Evolutionary conservation across 1,140 invertebrate species (phyloP), one percentile per base, ranked within the genome.

Genomic region (Bombus pascuorum): DNA sequence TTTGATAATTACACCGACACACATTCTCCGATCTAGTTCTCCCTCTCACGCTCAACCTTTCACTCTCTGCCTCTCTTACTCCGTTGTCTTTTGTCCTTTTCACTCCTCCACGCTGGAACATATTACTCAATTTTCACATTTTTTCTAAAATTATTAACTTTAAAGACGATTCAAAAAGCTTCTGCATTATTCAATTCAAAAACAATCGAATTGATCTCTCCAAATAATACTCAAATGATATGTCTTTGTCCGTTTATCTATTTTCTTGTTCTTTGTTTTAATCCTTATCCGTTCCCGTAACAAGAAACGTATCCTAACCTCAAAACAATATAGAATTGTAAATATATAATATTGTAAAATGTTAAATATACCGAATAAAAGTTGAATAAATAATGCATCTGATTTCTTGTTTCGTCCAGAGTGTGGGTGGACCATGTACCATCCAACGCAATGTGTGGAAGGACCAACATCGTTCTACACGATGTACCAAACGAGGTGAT

Each of bases 11-110:
- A 86, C 62, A 81, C 59, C 65, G 81, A 66, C 66, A 62, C 44
- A 73, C 59, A 57, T 44, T 79, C 59, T 59, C 68, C 78, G 1
- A 47, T 79, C 68, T 57, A 25, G 83, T 62, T 76, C 83, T 71
- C 74, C 66, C 78, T 84, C 53, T 72, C 72, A 68, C 74, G 13
- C 77, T 59, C 47, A 37, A 47, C 44, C 59, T 47, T 57, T 77
- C 81, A 15, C 28, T 86, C 65, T 28, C 76, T 74, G 47, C 22
- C 25, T 57, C 22, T 34, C 32, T 4, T 32, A 22, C 18, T 53
- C 10, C 44, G 13, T 34, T 57, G 3, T 75, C 44, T 18, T n/a
- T 13, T 9, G 1, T 25, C 9, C 25, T 59, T 59, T 44, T 5
- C 32, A 8, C 47, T 75, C 22, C 25, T 59, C 74, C 53, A 25